phyloP scores from a whole-genome alignment of 2,113 vertebrate species.

The Caretta caretta region DNA sequence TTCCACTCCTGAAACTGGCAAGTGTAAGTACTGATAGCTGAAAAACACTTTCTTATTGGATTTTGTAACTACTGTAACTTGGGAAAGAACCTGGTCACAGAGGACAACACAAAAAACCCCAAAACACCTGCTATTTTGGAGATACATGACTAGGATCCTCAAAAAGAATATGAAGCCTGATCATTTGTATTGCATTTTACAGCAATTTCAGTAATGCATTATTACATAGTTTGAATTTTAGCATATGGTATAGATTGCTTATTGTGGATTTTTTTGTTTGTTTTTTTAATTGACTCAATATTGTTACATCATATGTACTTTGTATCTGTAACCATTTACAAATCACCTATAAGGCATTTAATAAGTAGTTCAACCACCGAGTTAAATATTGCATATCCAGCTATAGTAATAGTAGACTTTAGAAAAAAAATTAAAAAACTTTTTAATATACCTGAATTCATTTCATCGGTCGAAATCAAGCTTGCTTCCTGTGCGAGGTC shows the following conservation, averaged over 20 bases:
- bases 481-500: conserved; percentile 86
- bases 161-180: background rate
- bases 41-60: conserved; percentile 57
- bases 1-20: conserved; percentile 28
- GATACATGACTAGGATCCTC: conserved; percentile 8
- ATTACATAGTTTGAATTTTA: background rate
- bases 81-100: conserved; percentile 63
- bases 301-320: fast-evolving
- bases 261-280: background rate
- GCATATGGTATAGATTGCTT: background rate
- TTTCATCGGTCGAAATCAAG: conserved; percentile 87
- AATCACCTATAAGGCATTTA: background rate
- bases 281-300: background rate
- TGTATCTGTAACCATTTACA: background rate
- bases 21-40: conserved; percentile 50
- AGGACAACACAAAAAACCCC: background rate
- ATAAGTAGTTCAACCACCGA: background rate
- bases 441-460: conserved; percentile 85
- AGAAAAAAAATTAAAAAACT: background rate
- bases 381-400: background rate
- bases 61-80: conserved; percentile 57
- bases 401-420: conserved; percentile 12
- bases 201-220: background rate
- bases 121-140: conserved; percentile 63
- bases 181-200: background rate